These are phyloP conservation scores for Pogonognathellus flavescens DNA, from an alignment of 1,140 invertebrate species.

Conservation along the genomic window DNA sequence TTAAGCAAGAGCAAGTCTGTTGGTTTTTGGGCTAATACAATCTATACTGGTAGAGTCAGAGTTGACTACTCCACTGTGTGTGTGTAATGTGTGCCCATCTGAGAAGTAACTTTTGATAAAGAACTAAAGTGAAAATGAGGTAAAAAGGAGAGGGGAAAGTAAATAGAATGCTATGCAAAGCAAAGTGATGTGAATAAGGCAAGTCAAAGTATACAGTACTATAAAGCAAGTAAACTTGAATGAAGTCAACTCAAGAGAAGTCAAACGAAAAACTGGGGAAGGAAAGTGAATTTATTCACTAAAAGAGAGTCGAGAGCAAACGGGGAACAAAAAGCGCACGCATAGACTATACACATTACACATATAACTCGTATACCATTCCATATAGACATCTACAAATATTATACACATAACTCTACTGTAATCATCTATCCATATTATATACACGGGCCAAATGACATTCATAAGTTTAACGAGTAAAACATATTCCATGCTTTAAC, in stretches of 20 bases:
- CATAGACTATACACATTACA: background rate
- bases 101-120: conserved; percentile 25
- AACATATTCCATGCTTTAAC: too few species aligned
- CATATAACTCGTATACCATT: too few species aligned
- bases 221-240: conserved; percentile 29
- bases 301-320: conserved; percentile 21
- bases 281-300: conserved; percentile 45
- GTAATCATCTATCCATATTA: too few species aligned
- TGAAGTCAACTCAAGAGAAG: conserved; percentile 36
- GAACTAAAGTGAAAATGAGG: conserved; percentile 36
- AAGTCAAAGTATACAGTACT: conserved; percentile 41
- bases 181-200: conserved; percentile 16
- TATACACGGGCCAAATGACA: too few species aligned
- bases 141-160: background rate
- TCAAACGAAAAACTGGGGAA: conserved; percentile 32
- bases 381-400: too few species aligned
- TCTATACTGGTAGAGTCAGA: background rate
- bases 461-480: too few species aligned
- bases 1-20: too few species aligned
- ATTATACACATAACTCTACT: too few species aligned
- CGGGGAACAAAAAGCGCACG: conserved; percentile 18
- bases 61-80: background rate
- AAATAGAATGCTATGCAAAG: conserved; percentile 1
- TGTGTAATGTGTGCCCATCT: background rate
- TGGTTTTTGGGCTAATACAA: too few species aligned